Evolutionary conservation across 2,113 vertebrate species (phyloP).

Genomic region (Romanogobio albipinnatus): DNA sequence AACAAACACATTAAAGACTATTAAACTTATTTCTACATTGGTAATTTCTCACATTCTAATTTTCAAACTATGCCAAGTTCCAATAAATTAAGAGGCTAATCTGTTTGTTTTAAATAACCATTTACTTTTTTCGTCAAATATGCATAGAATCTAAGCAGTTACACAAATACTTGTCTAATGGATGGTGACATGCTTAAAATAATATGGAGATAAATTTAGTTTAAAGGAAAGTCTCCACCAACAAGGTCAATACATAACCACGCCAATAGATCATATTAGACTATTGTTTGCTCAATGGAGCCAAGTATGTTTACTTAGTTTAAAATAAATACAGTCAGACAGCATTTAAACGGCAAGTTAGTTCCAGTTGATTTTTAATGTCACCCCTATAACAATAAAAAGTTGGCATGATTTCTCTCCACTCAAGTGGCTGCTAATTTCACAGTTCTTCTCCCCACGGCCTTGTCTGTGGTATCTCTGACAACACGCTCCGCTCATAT

Average conservation of each 20-base stretch:
- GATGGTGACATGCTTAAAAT: not conserved
- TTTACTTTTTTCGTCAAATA: not conserved
- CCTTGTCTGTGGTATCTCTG: conserved; percentile 40
- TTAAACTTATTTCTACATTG: no score
- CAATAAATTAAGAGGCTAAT: not conserved
- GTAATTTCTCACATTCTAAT: no score
- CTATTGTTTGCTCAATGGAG: not conserved
- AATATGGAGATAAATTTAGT: not conserved
- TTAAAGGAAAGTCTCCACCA: not conserved
- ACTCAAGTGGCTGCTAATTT: conserved; percentile 14
- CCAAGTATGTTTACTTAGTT: not conserved
- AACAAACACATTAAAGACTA: not conserved
- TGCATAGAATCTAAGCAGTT: not conserved
- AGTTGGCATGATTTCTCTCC: conserved; percentile 22
- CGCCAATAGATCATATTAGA: not conserved
- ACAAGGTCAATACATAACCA: not conserved
- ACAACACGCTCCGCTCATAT: conserved; percentile 35
- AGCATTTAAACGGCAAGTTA: not conserved
- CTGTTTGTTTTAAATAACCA: not conserved
- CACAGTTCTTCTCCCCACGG: conserved; percentile 12
- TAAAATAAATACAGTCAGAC: conserved; percentile 6
- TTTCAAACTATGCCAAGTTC: no score
- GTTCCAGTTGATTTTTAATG: not conserved
- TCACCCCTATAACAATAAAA: not conserved
- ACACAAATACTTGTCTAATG: not conserved